phyloP scores from a whole-genome alignment of 2,113 vertebrate species.

The Barnardius zonarius region DNA sequence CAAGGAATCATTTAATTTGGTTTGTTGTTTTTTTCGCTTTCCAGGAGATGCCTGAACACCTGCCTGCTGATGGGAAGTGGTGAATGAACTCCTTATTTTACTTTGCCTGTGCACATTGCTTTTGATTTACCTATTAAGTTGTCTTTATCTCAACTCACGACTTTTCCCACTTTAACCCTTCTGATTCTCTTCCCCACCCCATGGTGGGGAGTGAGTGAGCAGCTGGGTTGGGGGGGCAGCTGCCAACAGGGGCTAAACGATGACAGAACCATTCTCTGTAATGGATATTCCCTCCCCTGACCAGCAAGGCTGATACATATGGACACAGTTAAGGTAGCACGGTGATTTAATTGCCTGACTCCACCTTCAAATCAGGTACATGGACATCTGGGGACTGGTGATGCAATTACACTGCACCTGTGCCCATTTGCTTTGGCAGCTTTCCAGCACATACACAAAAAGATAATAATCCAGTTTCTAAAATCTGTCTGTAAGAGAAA shows the following conservation, averaged over 20 bases:
- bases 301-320: neutral
- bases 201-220: accelerated
- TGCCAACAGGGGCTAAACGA: neutral
- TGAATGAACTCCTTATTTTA: neutral
- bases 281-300: neutral
- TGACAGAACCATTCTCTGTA: neutral
- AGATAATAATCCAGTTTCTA: neutral
- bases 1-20: neutral
- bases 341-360: neutral
- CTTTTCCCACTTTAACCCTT: neutral
- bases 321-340: neutral
- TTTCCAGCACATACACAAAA: neutral
- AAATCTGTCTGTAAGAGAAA: neutral
- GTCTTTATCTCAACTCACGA: neutral
- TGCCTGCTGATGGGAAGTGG: neutral
- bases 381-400: neutral
- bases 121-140: neutral
- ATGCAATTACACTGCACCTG: neutral
- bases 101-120: accelerated
- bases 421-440: neutral
- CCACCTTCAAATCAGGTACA: neutral
- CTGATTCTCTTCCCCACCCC: neutral
- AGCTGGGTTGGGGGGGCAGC: accelerated
- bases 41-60: neutral
- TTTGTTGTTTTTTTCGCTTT: neutral